Conservation (phyloP, 30 jellyfish, hydroid and myxozoan species). For the Phacellophora camtschatica region DNA sequence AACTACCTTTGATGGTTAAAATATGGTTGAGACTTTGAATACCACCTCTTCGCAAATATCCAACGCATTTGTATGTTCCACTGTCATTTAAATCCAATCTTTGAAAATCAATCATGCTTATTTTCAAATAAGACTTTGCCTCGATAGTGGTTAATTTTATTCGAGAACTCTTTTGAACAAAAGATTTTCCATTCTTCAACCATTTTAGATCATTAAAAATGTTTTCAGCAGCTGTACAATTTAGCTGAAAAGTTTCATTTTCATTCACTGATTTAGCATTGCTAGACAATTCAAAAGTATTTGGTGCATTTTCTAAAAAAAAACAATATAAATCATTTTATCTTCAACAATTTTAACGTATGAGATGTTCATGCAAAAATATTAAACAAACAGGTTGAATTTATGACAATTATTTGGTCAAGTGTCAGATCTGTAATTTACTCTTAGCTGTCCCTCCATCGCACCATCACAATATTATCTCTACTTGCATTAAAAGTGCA, state of each 20-base stretch:
- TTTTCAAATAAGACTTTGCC: neutral
- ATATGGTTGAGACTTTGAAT: neutral
- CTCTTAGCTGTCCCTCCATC: no score
- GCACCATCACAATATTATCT: no score
- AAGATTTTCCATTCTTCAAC: constrained; percentile 31
- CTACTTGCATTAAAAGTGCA: no score
- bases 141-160: neutral
- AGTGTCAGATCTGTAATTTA: no score
- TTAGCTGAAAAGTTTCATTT: constrained; percentile 12
- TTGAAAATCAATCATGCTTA: neutral
- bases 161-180: neutral
- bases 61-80: constrained; percentile 73
- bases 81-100: constrained; percentile 32
- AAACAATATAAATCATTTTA: neutral
- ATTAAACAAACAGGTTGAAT: no score
- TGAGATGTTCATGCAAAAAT: no score
- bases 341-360: neutral
- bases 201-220: constrained; percentile 7
- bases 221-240: constrained; percentile 23
- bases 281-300: neutral
- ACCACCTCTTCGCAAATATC: constrained; percentile 50
- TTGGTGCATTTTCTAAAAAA: constrained; percentile 39
- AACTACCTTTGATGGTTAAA: constrained; percentile 50
- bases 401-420: no score
- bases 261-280: neutral